Evolutionary conservation across 2,888 invertebrate genomes (phyloP), one percentile per base, ranked within the genome.

Genomic region (Thalpophila matura): DNA sequence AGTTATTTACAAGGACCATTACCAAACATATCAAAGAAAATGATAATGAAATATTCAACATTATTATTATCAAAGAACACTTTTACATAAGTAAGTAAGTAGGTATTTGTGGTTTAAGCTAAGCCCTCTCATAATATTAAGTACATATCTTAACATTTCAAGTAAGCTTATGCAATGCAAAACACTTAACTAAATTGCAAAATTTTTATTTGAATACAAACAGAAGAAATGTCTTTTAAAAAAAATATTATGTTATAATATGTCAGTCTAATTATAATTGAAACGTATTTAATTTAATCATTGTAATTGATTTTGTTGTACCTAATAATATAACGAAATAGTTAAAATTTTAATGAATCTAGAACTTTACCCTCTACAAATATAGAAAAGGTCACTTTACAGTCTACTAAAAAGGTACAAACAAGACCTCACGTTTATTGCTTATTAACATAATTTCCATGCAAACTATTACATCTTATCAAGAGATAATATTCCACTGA

Each of bases 141-240:
- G 31, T 31, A 24, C 42, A 40, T 16, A 43, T 26, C n/a, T 53
- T 33, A 47, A 47, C 12, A 45, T 53, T 49, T 53, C 43, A 54
- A 45, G 51, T 47, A 42, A 56, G 4, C 43, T 55, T 42, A 51
- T 29, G 40, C 35, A 55, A 53, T 53, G 26, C 16, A 27, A 53
- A 49, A 65, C 10, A 35, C 47, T 42, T 31, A 27, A 16, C 6
- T 35, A 43, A 42, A 46, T 38, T 55, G 33, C 26, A 45, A 26
- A 18, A 42, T 38, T 24, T n/a, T 12, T 22, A 31, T 33, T 43
- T 46, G n/a, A n/a, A n/a, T n/a, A 43, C 12, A 45, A 35, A 27
- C 18, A 50, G 5, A 40, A 43, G 37, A 42, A 31, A 54, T 77
- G 74, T 77, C 76, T 77, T 77, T 74, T 65, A 43, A 46, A 18